These are phyloP conservation scores for Lamellibrachia columna DNA, from an alignment of 2,888 invertebrate genomes.

Conservation along the genomic window DNA sequence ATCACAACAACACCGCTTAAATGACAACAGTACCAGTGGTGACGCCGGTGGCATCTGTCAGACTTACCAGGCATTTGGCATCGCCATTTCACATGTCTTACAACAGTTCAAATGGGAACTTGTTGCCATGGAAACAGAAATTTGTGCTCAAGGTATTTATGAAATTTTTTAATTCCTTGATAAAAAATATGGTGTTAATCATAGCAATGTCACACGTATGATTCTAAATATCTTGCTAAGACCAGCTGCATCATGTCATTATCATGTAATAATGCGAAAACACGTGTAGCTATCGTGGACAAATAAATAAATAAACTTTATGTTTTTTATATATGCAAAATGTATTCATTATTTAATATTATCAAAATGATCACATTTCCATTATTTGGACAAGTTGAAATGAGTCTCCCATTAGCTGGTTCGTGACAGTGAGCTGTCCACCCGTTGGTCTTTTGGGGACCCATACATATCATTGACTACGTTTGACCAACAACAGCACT, in stretches of 20 bases:
- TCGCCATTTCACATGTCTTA: slow-evolving; percentile 50
- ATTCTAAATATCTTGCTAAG: background rate
- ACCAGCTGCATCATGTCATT: too few species aligned
- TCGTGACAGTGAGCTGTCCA: too few species aligned
- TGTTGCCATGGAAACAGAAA: slow-evolving; percentile 47
- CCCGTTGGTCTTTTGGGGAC: too few species aligned
- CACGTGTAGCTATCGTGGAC: background rate
- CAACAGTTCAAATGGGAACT: slow-evolving; percentile 46
- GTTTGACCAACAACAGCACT: too few species aligned
- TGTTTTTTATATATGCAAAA: background rate
- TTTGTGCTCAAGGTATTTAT: slow-evolving; percentile 53
- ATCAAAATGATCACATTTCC: background rate
- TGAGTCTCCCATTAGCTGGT: too few species aligned
- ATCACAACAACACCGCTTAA: background rate
- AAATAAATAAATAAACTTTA: background rate
- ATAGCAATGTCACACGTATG: background rate
- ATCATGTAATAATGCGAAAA: background rate
- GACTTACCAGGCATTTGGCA: slow-evolving; percentile 59
- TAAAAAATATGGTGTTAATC: background rate
- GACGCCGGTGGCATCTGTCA: slow-evolving; percentile 36
- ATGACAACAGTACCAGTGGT: background rate
- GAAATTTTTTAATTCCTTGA: background rate
- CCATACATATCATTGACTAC: too few species aligned
- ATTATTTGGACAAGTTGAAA: too few species aligned
- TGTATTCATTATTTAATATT: background rate